These are phyloP conservation scores for Cotesia congregata DNA, from an alignment of 2,888 invertebrate species.

Conservation along the genomic window DNA sequence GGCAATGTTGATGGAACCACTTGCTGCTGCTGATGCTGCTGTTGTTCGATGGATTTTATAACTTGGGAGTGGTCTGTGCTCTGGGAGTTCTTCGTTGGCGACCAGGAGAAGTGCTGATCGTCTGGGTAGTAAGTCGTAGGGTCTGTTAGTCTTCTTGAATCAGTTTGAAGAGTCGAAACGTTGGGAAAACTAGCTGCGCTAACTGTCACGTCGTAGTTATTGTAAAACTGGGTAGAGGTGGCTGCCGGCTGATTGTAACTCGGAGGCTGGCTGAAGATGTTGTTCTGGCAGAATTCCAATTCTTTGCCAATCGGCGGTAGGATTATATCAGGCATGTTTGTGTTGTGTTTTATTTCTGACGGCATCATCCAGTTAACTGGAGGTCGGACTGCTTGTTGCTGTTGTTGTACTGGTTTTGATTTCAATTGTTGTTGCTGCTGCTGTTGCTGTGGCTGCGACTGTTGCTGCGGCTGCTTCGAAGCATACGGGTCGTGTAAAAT, in stretches of 20 bases:
- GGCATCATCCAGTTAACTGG: constrained; percentile 78
- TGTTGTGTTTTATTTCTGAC: constrained; percentile 71
- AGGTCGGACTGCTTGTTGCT: constrained; percentile 66
- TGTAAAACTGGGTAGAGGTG: constrained; percentile 64
- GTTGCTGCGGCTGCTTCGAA: constrained; percentile 46
- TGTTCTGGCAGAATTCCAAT: constrained; percentile 67
- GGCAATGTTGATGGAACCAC: constrained; percentile 73
- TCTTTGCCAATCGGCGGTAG: constrained; percentile 71
- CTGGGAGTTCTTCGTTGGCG: constrained; percentile 72
- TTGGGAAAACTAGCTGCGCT: constrained; percentile 63
- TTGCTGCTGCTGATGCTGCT: constrained; percentile 51
- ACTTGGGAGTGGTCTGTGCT: constrained; percentile 66
- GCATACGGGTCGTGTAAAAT: constrained; percentile 55
- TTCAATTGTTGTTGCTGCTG: constrained; percentile 36
- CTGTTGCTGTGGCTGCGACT: constrained; percentile 46
- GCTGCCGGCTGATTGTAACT: constrained; percentile 61
- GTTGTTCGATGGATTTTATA: constrained; percentile 58
- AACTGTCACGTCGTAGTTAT: constrained; percentile 63
- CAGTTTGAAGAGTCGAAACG: constrained; percentile 62
- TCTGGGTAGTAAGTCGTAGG: constrained; percentile 61
- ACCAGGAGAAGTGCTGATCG: constrained; percentile 74
- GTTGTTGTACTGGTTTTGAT: constrained; percentile 57
- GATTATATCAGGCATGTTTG: constrained; percentile 69
- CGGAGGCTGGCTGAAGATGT: constrained; percentile 64
- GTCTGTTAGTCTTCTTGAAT: constrained; percentile 58